Base-by-base conservation (phyloP, 2,113 vertebrate genomes). In the Stictonetta naevosa region DNA sequence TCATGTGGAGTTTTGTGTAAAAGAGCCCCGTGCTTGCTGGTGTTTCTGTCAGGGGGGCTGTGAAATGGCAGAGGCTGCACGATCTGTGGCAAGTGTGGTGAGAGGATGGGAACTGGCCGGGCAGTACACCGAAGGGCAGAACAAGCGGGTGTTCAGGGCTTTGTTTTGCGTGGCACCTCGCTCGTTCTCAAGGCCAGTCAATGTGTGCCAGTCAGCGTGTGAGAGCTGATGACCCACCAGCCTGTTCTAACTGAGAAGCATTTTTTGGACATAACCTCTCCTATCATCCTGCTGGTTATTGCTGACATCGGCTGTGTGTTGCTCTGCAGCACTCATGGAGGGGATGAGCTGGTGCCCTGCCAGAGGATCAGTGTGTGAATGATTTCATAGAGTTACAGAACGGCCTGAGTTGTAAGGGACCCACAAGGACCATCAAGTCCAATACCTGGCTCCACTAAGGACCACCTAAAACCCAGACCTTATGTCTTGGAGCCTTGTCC, bases 31-130 rank as follows among this genome's bases (percentile, higher is more conserved):
- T 26, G 60, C 64, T 89, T 8, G 21, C 68, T 80, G 63, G 33
- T 0, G 0, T 11, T 83, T 34, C 48, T 93, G 82, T 66, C 89
- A 69, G 78, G 6, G 73, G 74, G 18, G 12, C 71, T 94, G 25
- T 50, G 82, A 86, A 91, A 92, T 21, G 69, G 63, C 63, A 76
- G n/a, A 89, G 33, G 78, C 74, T 66, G 74, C 69, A 87, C 87
- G 91, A 69, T 31, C 1, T 22, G 0, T 64, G 71, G 89, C 44
- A 83, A 55, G 59, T 66, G 87, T 13, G 28, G 5, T 17, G n/a
- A 34, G 68, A 59, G 40, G 33, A 19, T 0, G 0, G 62, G 59
- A 83, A 69, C 73, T 55, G 69, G 52, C 34, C 55, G 14, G 14
- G 90, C 1, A 7, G 81, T 64, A 17, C 4, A 5, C 53, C 53